Conservation (phyloP, 2,113 vertebrate species). For the Misgurnus anguillicaudatus region DNA sequence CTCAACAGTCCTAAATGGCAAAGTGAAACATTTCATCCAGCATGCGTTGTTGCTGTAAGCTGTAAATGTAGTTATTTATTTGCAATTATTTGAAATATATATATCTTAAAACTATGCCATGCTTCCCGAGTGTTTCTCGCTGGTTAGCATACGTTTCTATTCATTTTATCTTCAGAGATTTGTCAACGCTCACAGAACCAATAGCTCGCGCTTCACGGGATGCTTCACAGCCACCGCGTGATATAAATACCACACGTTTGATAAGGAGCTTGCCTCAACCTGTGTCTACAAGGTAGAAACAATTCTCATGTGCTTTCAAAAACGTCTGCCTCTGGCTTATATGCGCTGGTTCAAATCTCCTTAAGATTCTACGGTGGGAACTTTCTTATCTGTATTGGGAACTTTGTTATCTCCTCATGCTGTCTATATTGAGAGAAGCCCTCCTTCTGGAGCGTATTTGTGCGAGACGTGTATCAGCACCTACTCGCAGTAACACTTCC, state of each 20-base stretch:
- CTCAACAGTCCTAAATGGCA: too few species aligned
- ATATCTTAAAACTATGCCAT: background rate
- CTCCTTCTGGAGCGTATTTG: slow-evolving; percentile 15
- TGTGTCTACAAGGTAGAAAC: slow-evolving; percentile 21
- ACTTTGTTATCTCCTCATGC: slow-evolving; percentile 38
- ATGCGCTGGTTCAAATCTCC: slow-evolving; percentile 40
- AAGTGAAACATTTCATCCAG: too few species aligned
- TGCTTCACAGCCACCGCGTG: background rate
- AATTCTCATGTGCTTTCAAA: slow-evolving; percentile 19
- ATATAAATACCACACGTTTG: slow-evolving; percentile 37
- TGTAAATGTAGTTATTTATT: background rate
- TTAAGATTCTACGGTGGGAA: slow-evolving; percentile 48
- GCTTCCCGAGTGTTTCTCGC: slow-evolving; percentile 1
- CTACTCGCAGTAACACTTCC: slow-evolving; percentile 3
- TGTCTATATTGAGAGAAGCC: slow-evolving; percentile 36
- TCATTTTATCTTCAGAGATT: background rate
- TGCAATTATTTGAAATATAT: slow-evolving; percentile 11
- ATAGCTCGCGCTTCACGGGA: background rate
- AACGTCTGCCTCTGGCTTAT: slow-evolving; percentile 40
- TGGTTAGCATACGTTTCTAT: slow-evolving; percentile 7
- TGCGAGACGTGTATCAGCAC: background rate
- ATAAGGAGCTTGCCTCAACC: slow-evolving; percentile 19
- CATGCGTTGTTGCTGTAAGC: background rate
- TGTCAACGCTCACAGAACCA: background rate
- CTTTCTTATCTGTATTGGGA: slow-evolving; percentile 31